These are phyloP conservation scores for Armadillidium nasatum DNA, from an alignment of 1,140 invertebrate species.

Conservation along the genomic window DNA sequence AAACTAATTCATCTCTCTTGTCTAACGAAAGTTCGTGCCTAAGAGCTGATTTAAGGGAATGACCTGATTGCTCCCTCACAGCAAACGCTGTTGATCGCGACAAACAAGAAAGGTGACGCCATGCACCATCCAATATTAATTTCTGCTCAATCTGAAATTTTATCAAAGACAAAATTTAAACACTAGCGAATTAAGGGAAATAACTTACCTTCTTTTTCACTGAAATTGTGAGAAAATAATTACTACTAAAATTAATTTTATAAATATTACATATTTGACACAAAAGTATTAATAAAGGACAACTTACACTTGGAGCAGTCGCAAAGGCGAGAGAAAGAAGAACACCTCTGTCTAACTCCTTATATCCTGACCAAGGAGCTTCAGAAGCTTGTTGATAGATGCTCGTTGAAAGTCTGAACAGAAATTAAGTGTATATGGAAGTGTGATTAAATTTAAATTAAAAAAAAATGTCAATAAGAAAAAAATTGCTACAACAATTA, in stretches of 20 bases:
- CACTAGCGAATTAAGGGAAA: slow-evolving; percentile 32
- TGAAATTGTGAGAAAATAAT: too few species aligned
- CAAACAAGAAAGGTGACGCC: slow-evolving; percentile 66
- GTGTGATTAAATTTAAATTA: too few species aligned
- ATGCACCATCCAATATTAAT: slow-evolving; percentile 74
- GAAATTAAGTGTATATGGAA: neutral
- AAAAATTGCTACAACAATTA: too few species aligned
- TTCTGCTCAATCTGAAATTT: slow-evolving; percentile 63
- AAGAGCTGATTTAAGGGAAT: slow-evolving; percentile 76
- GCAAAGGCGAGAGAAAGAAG: slow-evolving; percentile 49
- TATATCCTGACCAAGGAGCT: slow-evolving; percentile 75
- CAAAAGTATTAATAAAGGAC: neutral
- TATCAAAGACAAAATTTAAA: slow-evolving; percentile 17
- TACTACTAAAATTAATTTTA: too few species aligned
- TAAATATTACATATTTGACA: too few species aligned
- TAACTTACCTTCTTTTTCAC: too few species aligned
- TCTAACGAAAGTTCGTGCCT: slow-evolving; percentile 71
- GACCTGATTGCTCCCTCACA: slow-evolving; percentile 75
- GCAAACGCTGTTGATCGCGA: slow-evolving; percentile 64
- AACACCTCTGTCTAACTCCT: slow-evolving; percentile 52
- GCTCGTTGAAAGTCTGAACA: slow-evolving; percentile 48
- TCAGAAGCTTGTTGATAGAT: slow-evolving; percentile 68
- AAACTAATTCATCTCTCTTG: slow-evolving; percentile 68
- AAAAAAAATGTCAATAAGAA: too few species aligned
- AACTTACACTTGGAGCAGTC: slow-evolving; percentile 45